Base-by-base conservation (phyloP, 2,113 vertebrate species). In the Procapra przewalskii region DNA sequence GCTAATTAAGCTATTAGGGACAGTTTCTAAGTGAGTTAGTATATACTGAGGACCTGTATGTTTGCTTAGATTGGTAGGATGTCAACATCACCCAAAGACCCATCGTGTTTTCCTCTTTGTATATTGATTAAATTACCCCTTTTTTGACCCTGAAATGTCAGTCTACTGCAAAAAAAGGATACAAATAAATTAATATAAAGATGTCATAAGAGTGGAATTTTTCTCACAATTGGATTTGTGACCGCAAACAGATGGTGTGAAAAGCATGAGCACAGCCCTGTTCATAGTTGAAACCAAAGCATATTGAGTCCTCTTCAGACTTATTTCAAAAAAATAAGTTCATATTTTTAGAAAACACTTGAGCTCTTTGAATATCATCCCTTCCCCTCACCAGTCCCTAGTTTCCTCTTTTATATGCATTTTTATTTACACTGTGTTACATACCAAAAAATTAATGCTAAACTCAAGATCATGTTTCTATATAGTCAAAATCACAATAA, bases 271-370 rank as follows among this genome's bases (percentile, higher is more conserved):
- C 94, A 86, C 4, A 21, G 25, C 25, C 60, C 2, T 71, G 9
- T 33, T 95, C 5, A 12, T 75, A 29, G 13, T 60, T 92, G 23
- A 60, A 89, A 50, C 16, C 62, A 87, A 80, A 57, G 13, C 27
- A 79, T 84, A 50, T 19, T 43, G 27, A 79, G 10, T 80, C 77
- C 64, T 96, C 6, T n/a, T 16, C 40, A 57, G 88, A 45, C n/a
- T 40, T 40, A n/a, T 67, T 71, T 88, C 0, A 11, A 19, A 54
- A 54, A 77, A 75, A 23, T 85, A 75, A 88, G 82, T 79, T 12
- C 36, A 25, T 85, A 80, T 10, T 57, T 95, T 97, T 85, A 88
- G 81, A 94, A 96, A 95, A 82, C 50, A 67, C 54, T 92, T 81
- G 84, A 64, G 19, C 27, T 67, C 10, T 55, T 57, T 88, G 40